Evolutionary conservation across 1,140 invertebrate genomes (phyloP).

Genomic region (Drosophila nannoptera): DNA sequence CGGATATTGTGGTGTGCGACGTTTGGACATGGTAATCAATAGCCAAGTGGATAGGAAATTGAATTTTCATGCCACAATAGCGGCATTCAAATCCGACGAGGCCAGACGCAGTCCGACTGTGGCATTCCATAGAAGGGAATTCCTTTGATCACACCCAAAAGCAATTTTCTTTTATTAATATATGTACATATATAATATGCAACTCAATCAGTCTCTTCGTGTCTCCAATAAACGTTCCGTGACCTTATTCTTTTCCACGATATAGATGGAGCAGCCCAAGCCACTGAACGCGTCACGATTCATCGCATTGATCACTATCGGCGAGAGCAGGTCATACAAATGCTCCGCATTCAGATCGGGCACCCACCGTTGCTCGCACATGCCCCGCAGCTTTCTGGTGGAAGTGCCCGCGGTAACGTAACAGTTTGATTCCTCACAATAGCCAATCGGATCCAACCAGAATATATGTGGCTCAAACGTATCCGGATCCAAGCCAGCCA

Average conservation of each 20-base stretch:
- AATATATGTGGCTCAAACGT: conserved; percentile 93
- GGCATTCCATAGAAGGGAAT: neutral
- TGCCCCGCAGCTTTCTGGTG: too few relatives aligned
- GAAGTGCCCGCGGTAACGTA: conserved; percentile 96
- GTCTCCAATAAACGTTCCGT: conserved; percentile 83
- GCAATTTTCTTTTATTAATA: neutral
- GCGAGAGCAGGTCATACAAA: conserved; percentile 95
- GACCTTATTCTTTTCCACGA: conserved; percentile 96
- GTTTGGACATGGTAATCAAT: conserved; percentile 63
- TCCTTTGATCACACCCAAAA: neutral
- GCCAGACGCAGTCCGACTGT: neutral
- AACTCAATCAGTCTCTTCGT: conserved; percentile 1
- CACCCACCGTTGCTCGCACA: conserved; percentile 97
- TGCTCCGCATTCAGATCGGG: conserved; percentile 93
- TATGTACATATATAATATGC: too few relatives aligned
- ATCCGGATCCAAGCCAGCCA: conserved; percentile 93
- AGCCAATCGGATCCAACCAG: conserved; percentile 94
- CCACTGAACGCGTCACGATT: conserved; percentile 97
- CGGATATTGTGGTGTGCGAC: conserved; percentile 43
- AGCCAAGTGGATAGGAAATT: conserved; percentile 68
- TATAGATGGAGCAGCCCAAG: conserved; percentile 96
- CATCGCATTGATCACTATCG: conserved; percentile 93
- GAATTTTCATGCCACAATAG: conserved; percentile 55
- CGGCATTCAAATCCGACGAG: conserved; percentile 12
- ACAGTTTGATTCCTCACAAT: conserved; percentile 90